Evolutionary conservation across 2,113 vertebrate species (phyloP).

Genomic region (Oncorhynchus masou): DNA sequence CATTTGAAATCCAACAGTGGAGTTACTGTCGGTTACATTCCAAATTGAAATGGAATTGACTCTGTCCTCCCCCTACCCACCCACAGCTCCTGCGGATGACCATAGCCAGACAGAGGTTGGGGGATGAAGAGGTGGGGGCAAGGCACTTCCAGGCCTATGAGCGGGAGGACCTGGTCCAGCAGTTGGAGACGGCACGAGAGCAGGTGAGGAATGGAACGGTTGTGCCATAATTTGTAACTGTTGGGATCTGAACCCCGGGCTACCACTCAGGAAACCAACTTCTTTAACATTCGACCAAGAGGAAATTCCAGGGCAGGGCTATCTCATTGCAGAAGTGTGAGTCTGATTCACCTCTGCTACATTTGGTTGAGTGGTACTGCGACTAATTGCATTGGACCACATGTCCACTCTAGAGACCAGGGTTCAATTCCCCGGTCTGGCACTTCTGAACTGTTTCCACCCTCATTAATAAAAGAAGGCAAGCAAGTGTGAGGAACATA

Average conservation of each 20-base stretch:
- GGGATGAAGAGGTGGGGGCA: conserved; percentile 89
- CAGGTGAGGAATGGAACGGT: conserved; percentile 73
- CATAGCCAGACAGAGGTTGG: conserved; percentile 93
- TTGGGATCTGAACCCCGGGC: not conserved
- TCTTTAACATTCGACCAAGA: not conserved
- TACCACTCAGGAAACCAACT: not conserved
- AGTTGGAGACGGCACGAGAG: conserved; percentile 86
- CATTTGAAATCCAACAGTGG: too few relatives aligned
- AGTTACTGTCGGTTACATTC: not conserved
- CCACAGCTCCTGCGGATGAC: conserved; percentile 92
- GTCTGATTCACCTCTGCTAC: too few relatives aligned
- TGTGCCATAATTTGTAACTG: too few relatives aligned
- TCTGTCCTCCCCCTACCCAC: not conserved
- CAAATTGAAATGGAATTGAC: not conserved
- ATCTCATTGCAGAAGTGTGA: too few relatives aligned
- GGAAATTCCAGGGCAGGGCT: too few relatives aligned
- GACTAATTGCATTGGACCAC: too few relatives aligned
- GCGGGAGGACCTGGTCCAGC: conserved; percentile 89
- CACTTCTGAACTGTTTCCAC: too few relatives aligned
- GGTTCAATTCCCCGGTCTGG: too few relatives aligned
- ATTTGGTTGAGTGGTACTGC: too few relatives aligned
- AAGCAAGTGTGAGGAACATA: too few relatives aligned
- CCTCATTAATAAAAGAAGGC: too few relatives aligned
- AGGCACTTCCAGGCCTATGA: conserved; percentile 94
- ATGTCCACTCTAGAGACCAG: too few relatives aligned